Evolutionary conservation across 2,888 invertebrate species (phyloP), one percentile per base, ranked within the genome.

Genomic region (Microctonus aethiopoides): DNA sequence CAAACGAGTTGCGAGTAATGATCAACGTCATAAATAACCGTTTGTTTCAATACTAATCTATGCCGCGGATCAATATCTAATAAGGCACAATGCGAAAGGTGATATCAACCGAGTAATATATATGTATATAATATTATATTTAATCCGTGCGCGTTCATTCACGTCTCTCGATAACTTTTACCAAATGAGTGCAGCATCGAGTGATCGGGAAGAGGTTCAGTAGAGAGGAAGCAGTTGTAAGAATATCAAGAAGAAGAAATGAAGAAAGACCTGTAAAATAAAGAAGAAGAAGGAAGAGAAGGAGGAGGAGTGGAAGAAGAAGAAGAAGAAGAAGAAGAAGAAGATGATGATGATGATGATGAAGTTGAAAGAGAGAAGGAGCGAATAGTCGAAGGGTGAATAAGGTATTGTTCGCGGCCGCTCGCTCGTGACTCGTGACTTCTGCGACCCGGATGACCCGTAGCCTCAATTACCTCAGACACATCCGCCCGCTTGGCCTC

Each of bases 381-480:
- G 72, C 76, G 76, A 76, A 74, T 75, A 80, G 78, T 67, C 71
- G 70, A 67, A 74, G 77, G 78, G 80, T 76, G 78, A 79, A 56
- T 56, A 56, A 79, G 77, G 84, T 80, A 86, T 85, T 85, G 86
- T 85, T 84, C 84, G 82, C 79, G 79, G 81, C 81, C 84, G 81
- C 79, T 83, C 83, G 84, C 83, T 85, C 84, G 84, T 85, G 86
- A 85, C 85, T 85, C 85, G 85, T 85, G 85, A 84, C 84, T 85
- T 84, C 80, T 82, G 76, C 81, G 84, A 86, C 86, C 86, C 81
- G 80, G 79, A 81, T 84, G 85, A 85, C 85, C 84, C 84, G 81
- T 81, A 84, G 84, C 86, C 84, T 85, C 86, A 85, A 86, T 86
- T 86, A 86, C 85, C 84, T 84, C 84, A 80, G 84, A 85, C 85